Conservation (phyloP, 2,113 vertebrate species). For the Mustelus asterias region DNA sequence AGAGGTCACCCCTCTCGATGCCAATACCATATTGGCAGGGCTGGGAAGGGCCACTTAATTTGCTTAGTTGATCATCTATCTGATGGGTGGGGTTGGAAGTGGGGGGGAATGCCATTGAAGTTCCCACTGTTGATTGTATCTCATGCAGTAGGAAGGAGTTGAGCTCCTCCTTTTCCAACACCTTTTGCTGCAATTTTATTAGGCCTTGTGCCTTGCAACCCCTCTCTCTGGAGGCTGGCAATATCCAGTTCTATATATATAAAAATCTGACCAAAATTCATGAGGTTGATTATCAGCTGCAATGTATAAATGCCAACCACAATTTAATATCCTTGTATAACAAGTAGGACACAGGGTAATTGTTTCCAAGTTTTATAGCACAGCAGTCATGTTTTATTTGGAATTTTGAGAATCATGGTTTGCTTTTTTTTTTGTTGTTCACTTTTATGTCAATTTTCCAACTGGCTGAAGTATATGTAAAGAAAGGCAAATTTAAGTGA, state of each 20-base stretch:
- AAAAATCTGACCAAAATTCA: background rate
- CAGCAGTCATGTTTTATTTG: background rate
- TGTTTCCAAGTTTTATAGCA: background rate
- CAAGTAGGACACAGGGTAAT: background rate
- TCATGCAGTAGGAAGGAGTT: background rate
- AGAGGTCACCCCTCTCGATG: background rate
- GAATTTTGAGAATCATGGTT: background rate
- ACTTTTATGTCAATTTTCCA: background rate
- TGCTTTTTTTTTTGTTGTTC: background rate
- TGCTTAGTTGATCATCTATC: background rate
- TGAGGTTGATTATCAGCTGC: no score
- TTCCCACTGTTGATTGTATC: no score
- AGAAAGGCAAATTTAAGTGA: background rate
- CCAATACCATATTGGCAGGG: background rate
- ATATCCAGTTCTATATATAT: no score
- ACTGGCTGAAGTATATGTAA: background rate
- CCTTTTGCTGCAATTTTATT: background rate
- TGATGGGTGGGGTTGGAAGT: no score
- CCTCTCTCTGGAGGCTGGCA: background rate
- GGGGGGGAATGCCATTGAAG: no score
- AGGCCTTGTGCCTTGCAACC: background rate
- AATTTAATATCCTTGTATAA: background rate
- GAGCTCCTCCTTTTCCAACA: background rate
- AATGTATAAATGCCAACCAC: background rate
- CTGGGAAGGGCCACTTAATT: background rate